Evolutionary conservation across 2,797 vertebrate species (phyloP), one percentile per base, ranked within the genome.

Genomic region (Etheostoma nigrum): DNA sequence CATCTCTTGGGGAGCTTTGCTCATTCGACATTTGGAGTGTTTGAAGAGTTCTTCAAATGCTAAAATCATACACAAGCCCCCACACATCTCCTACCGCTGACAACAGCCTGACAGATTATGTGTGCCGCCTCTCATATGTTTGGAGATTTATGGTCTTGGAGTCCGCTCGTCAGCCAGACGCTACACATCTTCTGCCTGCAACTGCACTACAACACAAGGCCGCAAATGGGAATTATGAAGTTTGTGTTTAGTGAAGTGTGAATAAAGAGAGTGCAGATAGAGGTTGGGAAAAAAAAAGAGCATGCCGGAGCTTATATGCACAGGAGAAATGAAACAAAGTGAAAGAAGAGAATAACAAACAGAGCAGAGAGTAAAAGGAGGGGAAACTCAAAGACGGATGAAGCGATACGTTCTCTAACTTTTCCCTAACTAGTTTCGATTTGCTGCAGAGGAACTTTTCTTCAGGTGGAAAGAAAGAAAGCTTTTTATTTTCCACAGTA

Each of bases 171-270:
- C 73, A 87, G 76, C 67, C 83, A 79, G 62, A 81, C 76, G 14
- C 47, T 1, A 27, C 60, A 62, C 68, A 80, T 79, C 72, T 76
- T 67, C 84, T 76, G 81, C 67, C 60, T 81, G 71, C 71, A 76
- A 54, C 27, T 27, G 4, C 63, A 75, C 51, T 16, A 71, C 51
- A 66, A 40, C 45, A 62, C 48, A 66, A 72, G 0, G 21, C 57
- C 19, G 68, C 66, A 40, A 25, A 13, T 14, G 25, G 72, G 76
- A 86, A 75, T 88, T 77, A 62, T 65, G 30, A 83, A 76, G 87
- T 88, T 88, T 84, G 63, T 48, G 83, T 83, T 83, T 70, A 64
- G 74, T 72, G 64, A 86, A 81, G 83, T 55, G 74, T 79, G 67
- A 81, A 72, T 52, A 59, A 11, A 62, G 48, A 47, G 45, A 19